Conservation (phyloP, 2,888 invertebrate species). For the Lamellibrachia satsuma region DNA sequence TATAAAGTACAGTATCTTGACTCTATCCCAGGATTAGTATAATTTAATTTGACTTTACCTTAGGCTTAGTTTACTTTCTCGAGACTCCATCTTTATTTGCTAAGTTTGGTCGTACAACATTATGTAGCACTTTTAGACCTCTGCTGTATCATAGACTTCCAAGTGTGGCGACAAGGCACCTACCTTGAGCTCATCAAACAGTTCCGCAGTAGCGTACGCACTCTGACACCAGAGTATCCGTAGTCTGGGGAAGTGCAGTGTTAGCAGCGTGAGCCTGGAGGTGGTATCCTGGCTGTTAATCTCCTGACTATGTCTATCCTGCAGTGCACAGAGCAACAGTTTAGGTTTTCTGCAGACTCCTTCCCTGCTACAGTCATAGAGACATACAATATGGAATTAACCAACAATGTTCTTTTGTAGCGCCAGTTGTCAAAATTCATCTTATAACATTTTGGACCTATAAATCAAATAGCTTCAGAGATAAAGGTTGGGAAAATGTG, state of each 20-base stretch:
- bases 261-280: slow-evolving; percentile 88
- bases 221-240: slow-evolving; percentile 96
- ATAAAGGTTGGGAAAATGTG: neutral
- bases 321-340: neutral
- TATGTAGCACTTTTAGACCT: neutral
- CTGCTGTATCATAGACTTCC: neutral
- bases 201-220: slow-evolving; percentile 93
- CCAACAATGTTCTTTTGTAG: neutral
- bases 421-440: neutral
- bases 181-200: slow-evolving; percentile 94
- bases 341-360: neutral
- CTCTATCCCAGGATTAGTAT: neutral
- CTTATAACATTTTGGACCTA: neutral
- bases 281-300: slow-evolving; percentile 83
- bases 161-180: neutral
- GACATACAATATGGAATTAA: neutral
- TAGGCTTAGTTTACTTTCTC: neutral
- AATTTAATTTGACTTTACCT: neutral
- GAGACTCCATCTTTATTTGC: neutral
- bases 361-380: neutral
- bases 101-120: neutral
- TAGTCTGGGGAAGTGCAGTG: slow-evolving; percentile 91
- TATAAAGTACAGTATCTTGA: neutral
- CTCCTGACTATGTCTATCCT: slow-evolving; percentile 59
- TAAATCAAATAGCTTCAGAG: neutral